These are phyloP conservation scores for Uromys caudimaculatus DNA, from an alignment of 2,797 vertebrate genomes.

Conservation along the genomic window DNA sequence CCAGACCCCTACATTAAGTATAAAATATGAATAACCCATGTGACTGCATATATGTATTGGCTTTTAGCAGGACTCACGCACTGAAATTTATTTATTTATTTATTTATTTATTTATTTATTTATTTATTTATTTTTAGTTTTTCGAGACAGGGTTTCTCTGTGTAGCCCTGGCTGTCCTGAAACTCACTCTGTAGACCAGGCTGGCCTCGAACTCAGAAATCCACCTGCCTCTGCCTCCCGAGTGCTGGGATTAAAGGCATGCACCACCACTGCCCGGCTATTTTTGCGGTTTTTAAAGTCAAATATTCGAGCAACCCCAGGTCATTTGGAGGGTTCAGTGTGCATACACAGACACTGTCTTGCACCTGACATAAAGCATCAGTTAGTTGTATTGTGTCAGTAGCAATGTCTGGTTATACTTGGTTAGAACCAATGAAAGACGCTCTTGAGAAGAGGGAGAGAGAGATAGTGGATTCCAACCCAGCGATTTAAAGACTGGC, in stretches of 20 bases:
- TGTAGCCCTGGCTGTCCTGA: too few species aligned
- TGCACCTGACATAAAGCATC: constrained; percentile 50
- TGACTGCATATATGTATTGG: neutral
- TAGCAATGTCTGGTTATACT: constrained; percentile 61
- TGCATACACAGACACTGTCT: constrained; percentile 63
- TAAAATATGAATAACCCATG: neutral
- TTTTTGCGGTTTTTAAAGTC: constrained; percentile 59
- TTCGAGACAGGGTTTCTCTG: too few species aligned
- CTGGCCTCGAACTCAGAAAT: too few species aligned
- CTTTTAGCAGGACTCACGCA: neutral
- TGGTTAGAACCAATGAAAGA: constrained; percentile 68
- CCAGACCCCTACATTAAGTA: neutral
- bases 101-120: too few species aligned
- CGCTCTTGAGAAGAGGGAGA: neutral
- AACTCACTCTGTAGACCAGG: too few species aligned
- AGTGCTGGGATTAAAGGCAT: too few species aligned
- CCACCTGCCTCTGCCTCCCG: too few species aligned
- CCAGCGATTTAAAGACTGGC: neutral
- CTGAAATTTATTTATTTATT: neutral
- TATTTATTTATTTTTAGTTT: too few species aligned
- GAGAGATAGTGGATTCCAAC: constrained; percentile 56
- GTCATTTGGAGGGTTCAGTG: constrained; percentile 61
- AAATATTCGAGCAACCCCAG: constrained; percentile 73
- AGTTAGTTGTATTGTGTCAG: constrained; percentile 36
- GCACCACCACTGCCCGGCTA: too few species aligned